These are phyloP conservation scores for Leucopternis melanops DNA, from an alignment of 2,113 vertebrate genomes.

Conservation along the genomic window DNA sequence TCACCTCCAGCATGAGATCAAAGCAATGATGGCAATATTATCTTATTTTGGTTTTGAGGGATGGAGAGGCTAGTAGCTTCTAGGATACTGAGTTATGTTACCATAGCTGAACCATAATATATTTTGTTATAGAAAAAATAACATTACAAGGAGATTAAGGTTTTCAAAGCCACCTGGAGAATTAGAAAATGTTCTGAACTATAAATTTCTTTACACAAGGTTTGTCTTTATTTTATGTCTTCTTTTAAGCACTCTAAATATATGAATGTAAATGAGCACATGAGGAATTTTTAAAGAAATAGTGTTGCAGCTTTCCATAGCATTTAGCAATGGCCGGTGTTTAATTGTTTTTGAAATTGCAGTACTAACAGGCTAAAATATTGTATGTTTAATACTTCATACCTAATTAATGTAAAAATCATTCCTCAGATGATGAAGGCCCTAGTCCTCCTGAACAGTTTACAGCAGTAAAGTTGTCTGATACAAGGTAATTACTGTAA, in stretches of 20 bases:
- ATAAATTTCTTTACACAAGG: background rate
- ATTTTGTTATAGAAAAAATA: background rate
- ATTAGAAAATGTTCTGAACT: background rate
- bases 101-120: background rate
- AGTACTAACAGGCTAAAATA: background rate
- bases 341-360: background rate
- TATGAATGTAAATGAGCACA: background rate
- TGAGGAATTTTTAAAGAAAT: background rate
- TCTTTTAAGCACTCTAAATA: background rate
- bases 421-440: conserved; percentile 82
- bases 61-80: background rate
- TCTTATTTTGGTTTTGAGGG: background rate
- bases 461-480: conserved; percentile 92
- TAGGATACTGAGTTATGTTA: background rate
- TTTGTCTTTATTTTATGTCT: background rate
- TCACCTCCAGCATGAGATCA: background rate
- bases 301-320: background rate
- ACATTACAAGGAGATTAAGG: background rate
- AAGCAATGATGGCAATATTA: background rate
- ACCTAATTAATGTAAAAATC: background rate
- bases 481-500: conserved; percentile 78
- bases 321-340: background rate
- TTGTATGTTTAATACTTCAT: background rate
- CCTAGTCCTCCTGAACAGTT: conserved; percentile 96
- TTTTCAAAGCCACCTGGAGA: background rate